phyloP scores from a whole-genome alignment of 2,888 invertebrate species.

The Hemistola chrysoprasaria region DNA sequence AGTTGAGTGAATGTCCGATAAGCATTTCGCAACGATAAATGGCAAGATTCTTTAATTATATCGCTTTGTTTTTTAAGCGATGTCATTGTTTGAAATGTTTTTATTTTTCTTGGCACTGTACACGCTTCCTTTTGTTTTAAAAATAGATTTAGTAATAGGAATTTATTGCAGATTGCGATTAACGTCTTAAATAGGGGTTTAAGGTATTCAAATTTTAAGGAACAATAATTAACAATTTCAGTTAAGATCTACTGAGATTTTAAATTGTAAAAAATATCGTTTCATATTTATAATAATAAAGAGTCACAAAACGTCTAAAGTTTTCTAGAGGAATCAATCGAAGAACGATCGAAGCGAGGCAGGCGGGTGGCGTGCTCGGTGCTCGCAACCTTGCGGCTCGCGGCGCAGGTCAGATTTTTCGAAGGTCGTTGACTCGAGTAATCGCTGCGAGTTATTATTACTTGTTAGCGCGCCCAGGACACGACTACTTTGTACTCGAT shows the following conservation, averaged over 20 bases:
- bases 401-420: constrained; percentile 79
- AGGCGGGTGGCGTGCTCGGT: constrained; percentile 24
- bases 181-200: no score
- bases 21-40: constrained; percentile 32
- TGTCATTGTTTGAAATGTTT: background rate
- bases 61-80: background rate
- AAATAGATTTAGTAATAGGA: no score
- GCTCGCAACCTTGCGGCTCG: constrained; percentile 72
- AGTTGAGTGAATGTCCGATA: constrained; percentile 59
- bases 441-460: constrained; percentile 72
- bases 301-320: no score
- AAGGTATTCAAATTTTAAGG: no score
- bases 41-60: constrained; percentile 11
- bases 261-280: no score
- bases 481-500: constrained; percentile 34
- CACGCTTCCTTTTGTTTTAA: no score
- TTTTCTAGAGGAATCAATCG: no score
- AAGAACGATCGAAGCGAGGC: constrained; percentile 22
- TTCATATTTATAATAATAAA: no score
- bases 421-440: constrained; percentile 79
- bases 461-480: constrained; percentile 56
- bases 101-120: no score
- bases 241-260: no score
- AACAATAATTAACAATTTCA: no score
- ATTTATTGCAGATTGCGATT: no score